Percentiles rank a stretch among this genome's conserved stretches.
Evolutionary conservation across 1,140 invertebrate genomes (phyloP).

Genomic region (Sesamia nonagrioides): DNA sequence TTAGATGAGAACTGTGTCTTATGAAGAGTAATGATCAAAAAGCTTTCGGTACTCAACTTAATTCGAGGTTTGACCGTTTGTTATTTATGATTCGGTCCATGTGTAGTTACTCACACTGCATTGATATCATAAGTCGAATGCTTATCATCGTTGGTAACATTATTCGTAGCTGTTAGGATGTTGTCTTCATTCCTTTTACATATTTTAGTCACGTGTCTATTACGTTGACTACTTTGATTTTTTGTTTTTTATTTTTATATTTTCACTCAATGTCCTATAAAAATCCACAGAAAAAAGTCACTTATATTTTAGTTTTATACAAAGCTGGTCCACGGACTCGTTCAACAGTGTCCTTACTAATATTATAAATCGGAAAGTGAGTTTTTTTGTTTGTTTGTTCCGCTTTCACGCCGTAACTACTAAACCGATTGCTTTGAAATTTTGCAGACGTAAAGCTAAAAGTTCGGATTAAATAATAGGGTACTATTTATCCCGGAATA

Average conservation of each 20-base stretch:
- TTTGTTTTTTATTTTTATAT: not conserved
- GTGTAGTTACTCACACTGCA: conserved; percentile 69
- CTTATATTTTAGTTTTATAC: too few relatives aligned
- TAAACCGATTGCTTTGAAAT: too few relatives aligned
- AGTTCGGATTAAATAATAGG: too few relatives aligned
- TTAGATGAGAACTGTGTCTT: conserved; percentile 80
- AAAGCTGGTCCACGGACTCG: too few relatives aligned
- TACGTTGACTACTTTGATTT: conserved; percentile 25
- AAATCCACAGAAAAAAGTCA: not conserved
- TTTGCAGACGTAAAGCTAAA: too few relatives aligned
- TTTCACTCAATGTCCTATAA: not conserved
- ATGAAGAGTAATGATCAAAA: conserved; percentile 83
- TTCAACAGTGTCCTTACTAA: too few relatives aligned
- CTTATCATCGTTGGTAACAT: conserved; percentile 42
- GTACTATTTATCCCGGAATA: too few relatives aligned
- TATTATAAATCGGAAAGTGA: too few relatives aligned
- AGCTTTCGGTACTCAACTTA: conserved; percentile 79
- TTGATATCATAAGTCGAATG: conserved; percentile 70
- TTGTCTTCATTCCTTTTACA: conserved; percentile 39
- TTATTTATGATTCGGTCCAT: conserved; percentile 72
- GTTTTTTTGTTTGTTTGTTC: too few relatives aligned
- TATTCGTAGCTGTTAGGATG: conserved; percentile 43
- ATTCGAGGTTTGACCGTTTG: conserved; percentile 74
- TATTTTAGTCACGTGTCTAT: conserved; percentile 33
- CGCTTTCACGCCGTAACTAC: too few relatives aligned